Conservation (phyloP, 2,888 invertebrate genomes). For the Lamellibrachia satsuma region DNA sequence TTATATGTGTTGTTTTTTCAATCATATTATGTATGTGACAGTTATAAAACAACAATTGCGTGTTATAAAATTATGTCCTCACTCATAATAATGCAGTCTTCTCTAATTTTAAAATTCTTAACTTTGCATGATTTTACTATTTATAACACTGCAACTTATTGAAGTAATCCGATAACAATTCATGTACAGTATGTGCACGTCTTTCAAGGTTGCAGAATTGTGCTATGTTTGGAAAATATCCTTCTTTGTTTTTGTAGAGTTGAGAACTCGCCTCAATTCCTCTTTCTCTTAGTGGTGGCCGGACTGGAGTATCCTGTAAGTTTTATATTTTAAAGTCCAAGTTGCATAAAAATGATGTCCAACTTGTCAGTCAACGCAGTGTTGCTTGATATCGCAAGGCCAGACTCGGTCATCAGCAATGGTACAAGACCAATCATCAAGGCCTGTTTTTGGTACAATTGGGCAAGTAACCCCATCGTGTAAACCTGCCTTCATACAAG, state of each 20-base stretch:
- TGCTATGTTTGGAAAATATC: slow-evolving; percentile 19
- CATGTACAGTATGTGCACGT: not conserved
- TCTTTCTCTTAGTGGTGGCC: slow-evolving; percentile 64
- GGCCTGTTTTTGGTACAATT: too few species aligned
- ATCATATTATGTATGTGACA: not conserved
- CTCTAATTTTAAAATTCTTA: not conserved
- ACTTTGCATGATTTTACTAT: not conserved
- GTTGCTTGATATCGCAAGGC: too few species aligned
- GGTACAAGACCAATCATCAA: too few species aligned
- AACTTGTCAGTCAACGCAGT: too few species aligned
- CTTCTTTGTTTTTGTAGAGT: slow-evolving; percentile 46
- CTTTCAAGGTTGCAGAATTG: not conserved
- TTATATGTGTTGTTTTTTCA: not conserved
- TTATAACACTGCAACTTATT: not conserved
- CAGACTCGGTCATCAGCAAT: too few species aligned
- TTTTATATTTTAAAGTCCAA: slow-evolving; percentile 5
- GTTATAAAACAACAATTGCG: not conserved
- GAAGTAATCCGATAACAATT: not conserved
- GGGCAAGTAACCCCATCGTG: too few species aligned
- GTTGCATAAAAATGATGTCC: too few species aligned
- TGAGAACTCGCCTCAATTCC: slow-evolving; percentile 59
- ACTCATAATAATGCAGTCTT: too few species aligned
- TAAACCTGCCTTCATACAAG: too few species aligned
- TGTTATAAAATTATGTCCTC: not conserved
- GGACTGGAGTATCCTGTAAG: slow-evolving; percentile 67